Evolutionary conservation across 2,888 invertebrate genomes (phyloP).

Genomic region (Cloeon dipterum): DNA sequence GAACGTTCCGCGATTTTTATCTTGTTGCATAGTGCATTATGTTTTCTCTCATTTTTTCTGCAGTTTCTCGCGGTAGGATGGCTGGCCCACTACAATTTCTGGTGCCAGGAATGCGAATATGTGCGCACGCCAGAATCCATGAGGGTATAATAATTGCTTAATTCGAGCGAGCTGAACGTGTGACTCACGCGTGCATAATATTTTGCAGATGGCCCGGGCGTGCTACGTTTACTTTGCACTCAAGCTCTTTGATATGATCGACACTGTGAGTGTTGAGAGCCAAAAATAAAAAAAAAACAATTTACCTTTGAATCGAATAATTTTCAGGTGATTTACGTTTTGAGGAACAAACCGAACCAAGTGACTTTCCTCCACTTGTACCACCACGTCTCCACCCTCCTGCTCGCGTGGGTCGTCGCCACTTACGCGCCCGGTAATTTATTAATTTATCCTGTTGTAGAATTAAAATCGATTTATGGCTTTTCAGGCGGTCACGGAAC

Average conservation of each 20-base stretch:
- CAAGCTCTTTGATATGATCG: slow-evolving; percentile 54
- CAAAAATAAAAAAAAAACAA: neutral
- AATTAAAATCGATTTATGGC: neutral
- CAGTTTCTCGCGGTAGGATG: slow-evolving; percentile 3
- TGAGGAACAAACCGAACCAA: neutral
- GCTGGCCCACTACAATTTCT: slow-evolving; percentile 5
- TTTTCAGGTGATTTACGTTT: neutral
- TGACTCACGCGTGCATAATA: neutral
- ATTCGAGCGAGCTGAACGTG: neutral
- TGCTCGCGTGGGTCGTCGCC: neutral
- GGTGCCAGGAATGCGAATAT: slow-evolving; percentile 6
- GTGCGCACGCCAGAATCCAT: slow-evolving; percentile 5
- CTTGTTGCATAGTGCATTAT: no score
- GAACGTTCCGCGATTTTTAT: no score
- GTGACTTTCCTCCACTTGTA: neutral
- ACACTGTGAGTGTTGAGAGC: slow-evolving; percentile 25
- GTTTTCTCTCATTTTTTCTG: no score
- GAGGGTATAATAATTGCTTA: slow-evolving; percentile 4
- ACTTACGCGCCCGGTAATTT: neutral
- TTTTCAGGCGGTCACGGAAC: slow-evolving; percentile 6
- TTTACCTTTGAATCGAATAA: no score
- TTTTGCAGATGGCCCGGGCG: slow-evolving; percentile 6
- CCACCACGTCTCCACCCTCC: neutral
- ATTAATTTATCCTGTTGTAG: neutral
- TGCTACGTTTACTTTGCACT: slow-evolving; percentile 64